These are phyloP conservation scores for Pachypeltis micranthus DNA, from an alignment of 1,140 invertebrate species.

Conservation along the genomic window DNA sequence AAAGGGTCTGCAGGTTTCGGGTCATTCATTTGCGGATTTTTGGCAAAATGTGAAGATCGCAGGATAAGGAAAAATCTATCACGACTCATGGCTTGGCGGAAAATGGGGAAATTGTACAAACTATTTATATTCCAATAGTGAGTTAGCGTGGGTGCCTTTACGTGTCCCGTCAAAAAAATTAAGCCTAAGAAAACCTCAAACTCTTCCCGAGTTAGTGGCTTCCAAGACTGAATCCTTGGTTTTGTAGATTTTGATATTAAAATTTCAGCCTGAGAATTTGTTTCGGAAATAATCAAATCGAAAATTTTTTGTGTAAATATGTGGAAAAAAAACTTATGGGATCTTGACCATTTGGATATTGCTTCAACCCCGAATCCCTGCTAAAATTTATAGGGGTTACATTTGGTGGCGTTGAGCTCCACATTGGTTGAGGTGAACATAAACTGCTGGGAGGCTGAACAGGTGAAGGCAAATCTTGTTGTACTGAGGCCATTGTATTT, in stretches of 20 bases:
- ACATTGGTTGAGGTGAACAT: no score
- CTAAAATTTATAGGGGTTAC: no score
- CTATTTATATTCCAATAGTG: conserved; percentile 4
- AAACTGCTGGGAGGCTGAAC: conserved; percentile 5
- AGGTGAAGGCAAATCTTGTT: conserved; percentile 6
- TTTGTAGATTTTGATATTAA: conserved; percentile 4
- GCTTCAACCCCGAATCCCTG: no score
- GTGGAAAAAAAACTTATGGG: no score
- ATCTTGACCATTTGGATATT: no score
- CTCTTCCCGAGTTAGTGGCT: conserved; percentile 7
- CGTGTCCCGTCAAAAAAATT: conserved; percentile 6
- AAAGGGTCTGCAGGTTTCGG: conserved; percentile 8
- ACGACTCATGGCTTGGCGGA: not conserved
- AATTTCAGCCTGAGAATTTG: no score
- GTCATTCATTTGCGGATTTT: conserved; percentile 9
- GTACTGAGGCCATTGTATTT: conserved; percentile 5
- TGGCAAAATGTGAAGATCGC: conserved; percentile 5
- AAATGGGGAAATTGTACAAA: conserved; percentile 6
- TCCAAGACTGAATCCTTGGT: conserved; percentile 7
- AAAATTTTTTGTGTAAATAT: no score
- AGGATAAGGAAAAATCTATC: conserved; percentile 7
- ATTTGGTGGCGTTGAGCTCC: no score
- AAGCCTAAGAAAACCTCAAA: conserved; percentile 3
- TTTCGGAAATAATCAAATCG: no score
- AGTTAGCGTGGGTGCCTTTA: conserved; percentile 7